Evolutionary conservation across 2,888 invertebrate species (phyloP).

Genomic region (Teleogryllus oceanicus): DNA sequence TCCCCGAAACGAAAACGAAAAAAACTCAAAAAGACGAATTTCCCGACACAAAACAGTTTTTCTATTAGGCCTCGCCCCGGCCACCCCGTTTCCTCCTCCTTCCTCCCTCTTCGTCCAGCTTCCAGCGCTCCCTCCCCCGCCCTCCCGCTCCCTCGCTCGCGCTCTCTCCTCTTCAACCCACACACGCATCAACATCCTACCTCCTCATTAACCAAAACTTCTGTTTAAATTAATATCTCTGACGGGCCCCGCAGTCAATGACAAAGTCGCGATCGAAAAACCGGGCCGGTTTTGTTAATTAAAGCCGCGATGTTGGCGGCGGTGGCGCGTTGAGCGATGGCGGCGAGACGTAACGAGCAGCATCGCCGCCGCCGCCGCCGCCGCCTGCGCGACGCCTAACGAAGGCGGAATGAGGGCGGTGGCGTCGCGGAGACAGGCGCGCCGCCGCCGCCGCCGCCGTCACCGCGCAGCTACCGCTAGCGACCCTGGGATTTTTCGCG

Average conservation of each 20-base stretch:
- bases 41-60: conserved; percentile 9
- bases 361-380: not conserved
- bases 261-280: conserved; percentile 18
- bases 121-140: not conserved
- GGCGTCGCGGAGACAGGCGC: too few relatives aligned
- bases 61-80: not conserved
- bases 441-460: too few relatives aligned
- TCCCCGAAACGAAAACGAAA: not conserved
- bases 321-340: not conserved
- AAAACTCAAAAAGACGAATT: not conserved
- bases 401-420: not conserved
- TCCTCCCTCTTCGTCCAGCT: not conserved
- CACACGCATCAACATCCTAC: not conserved
- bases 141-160: too few relatives aligned
- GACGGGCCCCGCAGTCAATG: not conserved
- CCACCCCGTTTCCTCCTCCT: not conserved
- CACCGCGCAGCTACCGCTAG: too few relatives aligned
- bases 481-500: too few relatives aligned
- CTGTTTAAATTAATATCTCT: conserved; percentile 6
- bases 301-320: not conserved
- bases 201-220: conserved; percentile 18
- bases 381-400: conserved; percentile 6
- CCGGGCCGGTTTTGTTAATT: conserved; percentile 4
- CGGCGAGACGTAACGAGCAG: not conserved
- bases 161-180: not conserved